A percentile compares a stretch with the other conserved stretches of the same genome.
phyloP scores from a whole-genome alignment of 2,113 vertebrate genomes.

The Ictidomys tridecemlineatus region DNA sequence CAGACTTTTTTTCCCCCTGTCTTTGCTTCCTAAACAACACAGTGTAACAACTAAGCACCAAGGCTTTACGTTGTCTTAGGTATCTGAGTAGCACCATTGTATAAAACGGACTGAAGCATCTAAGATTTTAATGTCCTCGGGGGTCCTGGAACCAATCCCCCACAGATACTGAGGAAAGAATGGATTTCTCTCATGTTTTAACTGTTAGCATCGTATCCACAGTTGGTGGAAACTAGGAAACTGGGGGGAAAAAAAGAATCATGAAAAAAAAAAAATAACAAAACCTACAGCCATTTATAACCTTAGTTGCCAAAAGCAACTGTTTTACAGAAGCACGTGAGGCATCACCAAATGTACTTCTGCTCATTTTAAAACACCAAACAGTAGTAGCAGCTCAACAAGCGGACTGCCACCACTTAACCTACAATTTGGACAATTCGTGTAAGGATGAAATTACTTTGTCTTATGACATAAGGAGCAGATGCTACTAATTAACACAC shows the following conservation, averaged over 20 bases:
- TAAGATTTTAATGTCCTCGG: neutral
- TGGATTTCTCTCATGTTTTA: neutral
- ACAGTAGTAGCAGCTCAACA: neutral
- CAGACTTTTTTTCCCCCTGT: neutral
- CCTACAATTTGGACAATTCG: conserved; percentile 30
- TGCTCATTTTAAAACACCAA: conserved; percentile 51
- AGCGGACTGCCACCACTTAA: conserved; percentile 3
- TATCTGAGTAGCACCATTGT: neutral
- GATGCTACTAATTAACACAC: conserved; percentile 73
- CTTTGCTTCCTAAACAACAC: neutral
- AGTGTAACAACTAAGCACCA: neutral
- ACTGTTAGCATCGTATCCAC: neutral
- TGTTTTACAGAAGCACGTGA: conserved; percentile 3
- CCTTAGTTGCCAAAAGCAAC: neutral
- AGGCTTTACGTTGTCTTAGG: neutral
- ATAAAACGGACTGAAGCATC: neutral
- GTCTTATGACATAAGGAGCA: conserved; percentile 64
- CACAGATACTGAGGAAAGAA: neutral
- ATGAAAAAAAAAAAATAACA: conserved; percentile 17
- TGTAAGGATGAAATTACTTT: conserved; percentile 30
- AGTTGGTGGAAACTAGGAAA: conserved; percentile 7
- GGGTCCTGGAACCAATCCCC: neutral
- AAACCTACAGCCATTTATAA: conserved; percentile 55
- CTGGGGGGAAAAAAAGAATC: conserved; percentile 69
- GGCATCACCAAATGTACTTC: neutral